A percentile compares a stretch with the other conserved stretches of the same genome.
These are phyloP conservation scores for Aporophyla lueneburgensis DNA, from an alignment of 2,888 invertebrate genomes.

Conservation along the genomic window DNA sequence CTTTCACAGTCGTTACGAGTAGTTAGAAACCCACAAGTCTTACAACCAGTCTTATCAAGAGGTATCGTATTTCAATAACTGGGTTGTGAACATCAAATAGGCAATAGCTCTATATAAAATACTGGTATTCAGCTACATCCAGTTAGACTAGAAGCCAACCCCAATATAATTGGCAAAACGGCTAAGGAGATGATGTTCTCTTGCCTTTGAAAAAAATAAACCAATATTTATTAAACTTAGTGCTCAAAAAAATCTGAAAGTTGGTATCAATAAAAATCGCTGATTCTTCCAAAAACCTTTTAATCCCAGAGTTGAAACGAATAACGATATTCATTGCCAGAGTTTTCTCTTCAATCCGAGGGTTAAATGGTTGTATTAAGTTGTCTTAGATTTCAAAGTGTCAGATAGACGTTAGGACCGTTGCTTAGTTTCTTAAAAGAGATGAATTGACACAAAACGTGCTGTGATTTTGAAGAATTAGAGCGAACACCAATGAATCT, in stretches of 20 bases:
- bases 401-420: too few relatives aligned
- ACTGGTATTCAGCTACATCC: too few relatives aligned
- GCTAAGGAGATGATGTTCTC: too few relatives aligned
- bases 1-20: too few relatives aligned
- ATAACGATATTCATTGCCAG: conserved; percentile 12
- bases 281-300: background rate
- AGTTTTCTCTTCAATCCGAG: conserved; percentile 24
- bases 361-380: background rate
- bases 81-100: too few relatives aligned
- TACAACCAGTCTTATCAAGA: too few relatives aligned
- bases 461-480: background rate
- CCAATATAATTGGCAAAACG: too few relatives aligned
- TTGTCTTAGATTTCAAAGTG: background rate
- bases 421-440: background rate
- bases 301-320: conserved; percentile 14
- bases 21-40: too few relatives aligned
- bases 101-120: too few relatives aligned
- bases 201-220: background rate
- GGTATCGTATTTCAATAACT: too few relatives aligned
- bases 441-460: background rate
- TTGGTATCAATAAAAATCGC: conserved; percentile 1
- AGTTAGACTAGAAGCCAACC: too few relatives aligned
- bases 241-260: background rate
- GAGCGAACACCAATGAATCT: background rate
- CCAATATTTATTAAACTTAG: background rate